phyloP scores from a whole-genome alignment of 2,113 vertebrate genomes.

The Lichenostomus cassidix region DNA sequence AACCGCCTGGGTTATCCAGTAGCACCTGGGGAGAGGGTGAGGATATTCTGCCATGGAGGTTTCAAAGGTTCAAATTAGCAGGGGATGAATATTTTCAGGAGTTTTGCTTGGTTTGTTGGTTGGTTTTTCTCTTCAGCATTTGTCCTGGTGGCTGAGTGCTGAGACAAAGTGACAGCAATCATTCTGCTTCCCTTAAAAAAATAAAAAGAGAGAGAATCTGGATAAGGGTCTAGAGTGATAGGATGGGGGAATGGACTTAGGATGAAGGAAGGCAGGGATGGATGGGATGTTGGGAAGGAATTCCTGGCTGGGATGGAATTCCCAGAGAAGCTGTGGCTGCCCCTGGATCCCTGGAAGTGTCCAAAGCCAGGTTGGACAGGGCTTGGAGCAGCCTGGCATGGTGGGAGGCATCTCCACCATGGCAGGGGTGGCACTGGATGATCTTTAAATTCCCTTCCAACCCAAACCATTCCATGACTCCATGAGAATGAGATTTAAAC shows the following conservation, averaged over 20 bases:
- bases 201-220: not conserved
- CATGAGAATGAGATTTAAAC: accelerated
- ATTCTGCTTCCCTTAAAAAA: not conserved
- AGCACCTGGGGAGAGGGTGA: not conserved
- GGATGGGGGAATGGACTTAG: not conserved
- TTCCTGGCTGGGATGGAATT: not conserved
- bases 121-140: not conserved
- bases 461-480: not conserved
- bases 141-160: not conserved
- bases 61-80: not conserved
- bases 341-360: not conserved
- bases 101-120: not conserved
- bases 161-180: not conserved
- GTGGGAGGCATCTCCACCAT: not conserved
- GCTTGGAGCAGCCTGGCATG: accelerated
- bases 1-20: not conserved
- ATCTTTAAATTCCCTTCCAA: not conserved
- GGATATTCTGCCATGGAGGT: not conserved
- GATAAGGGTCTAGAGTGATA: not conserved
- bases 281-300: not conserved
- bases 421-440: not conserved
- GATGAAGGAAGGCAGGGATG: no score
- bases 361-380: not conserved
- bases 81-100: not conserved
- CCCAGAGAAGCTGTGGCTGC: not conserved